Base-by-base conservation (phyloP, 2,888 invertebrate genomes). In the Anticlea derivata region DNA sequence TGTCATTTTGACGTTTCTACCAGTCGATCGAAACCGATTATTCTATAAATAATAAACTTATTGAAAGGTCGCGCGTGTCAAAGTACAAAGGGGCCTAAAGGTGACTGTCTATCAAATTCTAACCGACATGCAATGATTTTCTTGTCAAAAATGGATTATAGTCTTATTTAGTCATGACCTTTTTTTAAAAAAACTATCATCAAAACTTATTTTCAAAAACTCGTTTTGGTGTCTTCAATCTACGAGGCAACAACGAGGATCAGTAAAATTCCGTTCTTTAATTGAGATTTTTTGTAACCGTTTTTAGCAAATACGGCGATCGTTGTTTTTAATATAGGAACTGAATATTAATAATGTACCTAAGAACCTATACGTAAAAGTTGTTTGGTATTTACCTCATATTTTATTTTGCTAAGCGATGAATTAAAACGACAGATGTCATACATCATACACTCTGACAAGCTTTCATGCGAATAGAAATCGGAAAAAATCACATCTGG, bases 41-140 rank as follows among this genome's bases (percentile, higher is more conserved):
- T 68, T 67, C 61, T 63, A 69, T 78, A 66, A 75, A 79, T 79
- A 75, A 73, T 73, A 61, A 58, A 75, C 62, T 54, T 17, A 40
- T 12, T 37, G 56, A 77, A 78, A 78, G 78, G 78, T 68, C 77
- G 65, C 74, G 73, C 76, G 77, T 76, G 77, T 65, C 58, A 45
- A 33, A 51, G 61, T 43, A 66, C 66, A 70, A 75, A 76, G 73
- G 73, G 69, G 66, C 57, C 45, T 59, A 79, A 80, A 83, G 83
- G 83, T 81, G 72, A 68, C 59, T 71, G 81, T 78, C 82, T 50
- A 75, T 82, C 82, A 79, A 59, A 68, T 39, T 55, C 48, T 38
- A 34, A 30, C 45, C 44, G 58, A 62, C 70, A 70, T 58, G 50
- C 55, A 65, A 66, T 70, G 57, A 79, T 80, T 80, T 77, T 73